Conservation (phyloP, 1,140 invertebrate species). For the Eupeodes corollae region DNA sequence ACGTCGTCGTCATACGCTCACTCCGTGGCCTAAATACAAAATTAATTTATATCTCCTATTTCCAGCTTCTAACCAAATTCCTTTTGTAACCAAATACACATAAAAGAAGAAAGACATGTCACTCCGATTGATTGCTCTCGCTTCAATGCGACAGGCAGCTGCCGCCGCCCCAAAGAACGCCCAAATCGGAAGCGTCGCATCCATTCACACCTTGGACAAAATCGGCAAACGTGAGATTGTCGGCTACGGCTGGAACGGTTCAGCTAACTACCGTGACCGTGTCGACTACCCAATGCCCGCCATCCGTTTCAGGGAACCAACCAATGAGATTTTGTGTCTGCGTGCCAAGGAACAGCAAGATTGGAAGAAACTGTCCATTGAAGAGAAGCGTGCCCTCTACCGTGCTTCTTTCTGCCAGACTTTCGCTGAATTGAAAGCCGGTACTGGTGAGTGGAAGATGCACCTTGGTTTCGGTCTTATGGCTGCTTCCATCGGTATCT, state of each 20-base stretch:
- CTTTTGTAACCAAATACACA: too few relatives aligned
- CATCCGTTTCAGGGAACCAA: slow-evolving; percentile 66
- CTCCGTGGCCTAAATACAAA: too few relatives aligned
- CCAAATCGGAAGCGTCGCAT: slow-evolving; percentile 25
- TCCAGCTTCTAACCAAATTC: too few relatives aligned
- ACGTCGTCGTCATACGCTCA: too few relatives aligned
- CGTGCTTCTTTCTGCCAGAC: slow-evolving; percentile 87
- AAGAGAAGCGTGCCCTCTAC: slow-evolving; percentile 90
- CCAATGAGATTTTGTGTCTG: slow-evolving; percentile 52
- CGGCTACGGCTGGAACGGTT: slow-evolving; percentile 76
- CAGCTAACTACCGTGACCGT: slow-evolving; percentile 67
- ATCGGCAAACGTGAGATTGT: slow-evolving; percentile 86
- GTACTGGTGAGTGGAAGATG: slow-evolving; percentile 81
- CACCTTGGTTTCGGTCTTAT: slow-evolving; percentile 50
- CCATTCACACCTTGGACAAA: slow-evolving; percentile 32
- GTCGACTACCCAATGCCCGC: slow-evolving; percentile 79
- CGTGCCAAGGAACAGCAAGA: slow-evolving; percentile 89
- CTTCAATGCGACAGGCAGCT: slow-evolving; percentile 25
- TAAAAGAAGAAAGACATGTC: slow-evolving; percentile 18
- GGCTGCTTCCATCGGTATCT: slow-evolving; percentile 48
- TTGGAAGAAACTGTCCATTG: slow-evolving; percentile 78
- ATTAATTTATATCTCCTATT: too few relatives aligned
- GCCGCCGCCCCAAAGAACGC: slow-evolving; percentile 17
- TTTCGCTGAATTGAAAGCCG: slow-evolving; percentile 78
- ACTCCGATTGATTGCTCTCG: slow-evolving; percentile 25